phyloP scores from a whole-genome alignment of 2,888 invertebrate genomes.

The Philhelius pedissequus region DNA sequence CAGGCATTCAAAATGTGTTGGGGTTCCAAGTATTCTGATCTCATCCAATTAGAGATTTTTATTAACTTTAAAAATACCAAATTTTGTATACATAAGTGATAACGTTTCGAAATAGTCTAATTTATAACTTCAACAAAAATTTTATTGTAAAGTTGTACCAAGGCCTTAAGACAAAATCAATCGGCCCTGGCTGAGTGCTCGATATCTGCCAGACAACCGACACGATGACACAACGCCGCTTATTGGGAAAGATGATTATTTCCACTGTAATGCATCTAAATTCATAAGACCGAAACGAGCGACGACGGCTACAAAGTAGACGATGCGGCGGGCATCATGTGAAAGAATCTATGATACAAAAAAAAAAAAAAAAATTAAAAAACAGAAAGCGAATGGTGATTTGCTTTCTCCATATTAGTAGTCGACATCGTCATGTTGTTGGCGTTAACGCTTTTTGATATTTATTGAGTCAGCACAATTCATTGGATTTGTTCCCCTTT shows the following conservation, averaged over 20 bases:
- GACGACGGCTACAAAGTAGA: not conserved
- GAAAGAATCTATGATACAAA: constrained; percentile 21
- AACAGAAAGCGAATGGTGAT: not conserved
- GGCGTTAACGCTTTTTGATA: constrained; percentile 79
- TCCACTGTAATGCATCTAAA: constrained; percentile 60
- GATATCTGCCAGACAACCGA: constrained; percentile 41
- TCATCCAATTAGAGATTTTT: no score
- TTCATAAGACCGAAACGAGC: constrained; percentile 3
- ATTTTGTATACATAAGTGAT: no score
- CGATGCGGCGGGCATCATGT: not conserved
- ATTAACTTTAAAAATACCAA: no score
- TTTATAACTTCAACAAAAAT: no score
- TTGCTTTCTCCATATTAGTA: constrained; percentile 61
- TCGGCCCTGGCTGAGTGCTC: not conserved
- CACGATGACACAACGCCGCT: constrained; percentile 24
- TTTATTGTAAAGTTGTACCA: not conserved
- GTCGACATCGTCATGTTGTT: constrained; percentile 74
- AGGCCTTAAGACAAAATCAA: not conserved
- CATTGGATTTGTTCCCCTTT: constrained; percentile 67
- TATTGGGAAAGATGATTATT: constrained; percentile 48
- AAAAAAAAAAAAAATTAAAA: not conserved
- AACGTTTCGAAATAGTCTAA: no score
- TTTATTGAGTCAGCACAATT: constrained; percentile 79
- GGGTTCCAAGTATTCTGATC: no score
- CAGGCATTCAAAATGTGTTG: no score